These are phyloP conservation scores for Drosophila mercatorum DNA, from an alignment of 2,888 invertebrate genomes.

Conservation along the genomic window DNA sequence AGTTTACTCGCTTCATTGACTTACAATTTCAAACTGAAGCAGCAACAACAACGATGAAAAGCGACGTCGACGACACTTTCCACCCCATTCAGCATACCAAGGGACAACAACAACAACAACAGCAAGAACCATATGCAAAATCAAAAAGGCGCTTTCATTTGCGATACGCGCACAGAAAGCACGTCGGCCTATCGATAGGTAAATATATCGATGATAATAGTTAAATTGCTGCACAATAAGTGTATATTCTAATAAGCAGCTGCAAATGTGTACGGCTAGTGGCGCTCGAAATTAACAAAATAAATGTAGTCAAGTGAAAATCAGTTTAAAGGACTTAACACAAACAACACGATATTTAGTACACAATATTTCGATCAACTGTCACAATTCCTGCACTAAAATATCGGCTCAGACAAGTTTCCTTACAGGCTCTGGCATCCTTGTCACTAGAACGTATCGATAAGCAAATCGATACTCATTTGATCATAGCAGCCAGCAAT, in stretches of 20 bases:
- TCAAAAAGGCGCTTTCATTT: conserved; percentile 45
- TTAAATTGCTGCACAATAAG: neutral
- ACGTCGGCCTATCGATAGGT: conserved; percentile 40
- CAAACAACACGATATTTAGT: neutral
- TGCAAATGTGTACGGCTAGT: neutral
- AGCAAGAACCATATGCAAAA: conserved; percentile 47
- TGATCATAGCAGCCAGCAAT: conserved; percentile 21
- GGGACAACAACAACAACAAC: conserved; percentile 43
- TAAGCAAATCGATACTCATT: conserved; percentile 7
- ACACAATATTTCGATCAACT: neutral
- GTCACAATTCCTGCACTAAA: too few relatives aligned
- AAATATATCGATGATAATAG: conserved; percentile 28
- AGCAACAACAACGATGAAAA: conserved; percentile 49
- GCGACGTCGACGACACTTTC: conserved; percentile 52
- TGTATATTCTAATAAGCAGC: neutral
- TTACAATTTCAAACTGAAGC: conserved; percentile 83
- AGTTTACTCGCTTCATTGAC: conserved; percentile 85
- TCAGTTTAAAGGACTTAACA: too few relatives aligned
- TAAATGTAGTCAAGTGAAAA: neutral
- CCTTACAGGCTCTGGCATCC: conserved; percentile 25
- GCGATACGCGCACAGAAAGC: conserved; percentile 24
- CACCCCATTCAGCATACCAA: conserved; percentile 58
- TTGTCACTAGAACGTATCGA: conserved; percentile 10
- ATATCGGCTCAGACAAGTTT: neutral
- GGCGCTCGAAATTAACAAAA: neutral